Conservation (phyloP, 1,140 invertebrate species). For the Platorchestia sp. region DNA sequence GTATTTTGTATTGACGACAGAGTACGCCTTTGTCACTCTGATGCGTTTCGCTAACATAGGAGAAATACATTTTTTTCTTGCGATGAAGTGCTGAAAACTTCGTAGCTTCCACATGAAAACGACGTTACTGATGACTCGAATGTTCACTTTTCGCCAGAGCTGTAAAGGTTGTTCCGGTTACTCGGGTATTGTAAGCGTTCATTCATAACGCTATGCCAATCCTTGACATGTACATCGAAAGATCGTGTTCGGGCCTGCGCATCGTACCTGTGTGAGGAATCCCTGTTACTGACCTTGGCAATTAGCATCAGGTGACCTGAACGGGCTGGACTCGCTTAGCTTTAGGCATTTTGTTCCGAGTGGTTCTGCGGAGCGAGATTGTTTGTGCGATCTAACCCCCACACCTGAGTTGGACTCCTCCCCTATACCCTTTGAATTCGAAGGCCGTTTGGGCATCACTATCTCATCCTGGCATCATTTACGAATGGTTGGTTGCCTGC, state of each 20-base stretch:
- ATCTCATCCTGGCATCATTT: slow-evolving; percentile 24
- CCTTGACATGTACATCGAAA: background rate
- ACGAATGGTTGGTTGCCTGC: background rate
- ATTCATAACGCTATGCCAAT: background rate
- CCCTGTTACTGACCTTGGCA: background rate
- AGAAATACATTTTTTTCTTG: background rate
- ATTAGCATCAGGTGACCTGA: background rate
- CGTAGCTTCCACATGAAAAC: background rate
- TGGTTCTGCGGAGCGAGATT: background rate
- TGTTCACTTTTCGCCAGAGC: background rate
- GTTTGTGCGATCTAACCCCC: slow-evolving; percentile 23
- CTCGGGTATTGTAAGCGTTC: background rate
- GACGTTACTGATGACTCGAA: background rate
- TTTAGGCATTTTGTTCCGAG: slow-evolving; percentile 32
- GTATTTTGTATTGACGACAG: no score
- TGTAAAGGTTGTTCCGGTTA: background rate
- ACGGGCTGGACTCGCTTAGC: slow-evolving; percentile 3
- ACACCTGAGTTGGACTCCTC: slow-evolving; percentile 19
- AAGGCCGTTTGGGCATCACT: slow-evolving; percentile 43
- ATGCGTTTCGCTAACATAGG: no score
- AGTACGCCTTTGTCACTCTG: no score
- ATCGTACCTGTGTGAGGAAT: background rate
- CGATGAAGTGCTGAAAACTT: background rate
- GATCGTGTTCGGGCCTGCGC: background rate
- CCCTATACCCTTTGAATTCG: slow-evolving; percentile 26